Percentiles rank a stretch among this genome's conserved stretches.
Evolutionary conservation across 2,888 invertebrate genomes (phyloP).

Genomic region (Palloptera scutellata): DNA sequence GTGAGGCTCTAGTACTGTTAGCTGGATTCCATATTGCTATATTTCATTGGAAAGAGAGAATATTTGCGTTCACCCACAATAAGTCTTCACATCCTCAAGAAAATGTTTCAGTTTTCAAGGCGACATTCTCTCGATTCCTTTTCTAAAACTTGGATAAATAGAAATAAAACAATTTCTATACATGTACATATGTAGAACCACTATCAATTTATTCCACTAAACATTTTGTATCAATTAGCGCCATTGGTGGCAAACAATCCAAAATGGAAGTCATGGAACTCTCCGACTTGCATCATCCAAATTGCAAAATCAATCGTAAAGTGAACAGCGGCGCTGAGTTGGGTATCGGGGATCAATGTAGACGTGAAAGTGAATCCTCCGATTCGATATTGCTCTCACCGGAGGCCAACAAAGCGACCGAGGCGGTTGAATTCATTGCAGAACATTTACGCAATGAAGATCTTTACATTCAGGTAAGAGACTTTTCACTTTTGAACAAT

Average conservation of each 20-base stretch:
- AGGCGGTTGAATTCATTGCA: conserved; percentile 98
- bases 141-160: no score
- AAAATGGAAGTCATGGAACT: conserved; percentile 94
- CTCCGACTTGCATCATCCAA: conserved; percentile 93
- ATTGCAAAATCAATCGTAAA: conserved; percentile 92
- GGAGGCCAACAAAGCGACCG: conserved; percentile 94
- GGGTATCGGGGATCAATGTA: conserved; percentile 72
- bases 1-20: no score
- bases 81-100: no score
- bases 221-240: conserved; percentile 62
- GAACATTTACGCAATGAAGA: conserved; percentile 98
- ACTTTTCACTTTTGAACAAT: conserved; percentile 1
- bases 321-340: conserved; percentile 73
- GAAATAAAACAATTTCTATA: no score
- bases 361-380: conserved; percentile 89
- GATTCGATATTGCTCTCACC: conserved; percentile 90
- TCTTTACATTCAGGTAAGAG: conserved; percentile 91
- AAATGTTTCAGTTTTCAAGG: no score
- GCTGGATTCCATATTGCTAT: no score
- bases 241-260: conserved; percentile 76
- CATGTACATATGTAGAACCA: neutral
- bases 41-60: no score
- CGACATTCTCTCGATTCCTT: no score
- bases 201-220: neutral
- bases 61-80: no score